These are phyloP conservation scores for Electrona antarctica DNA, from an alignment of 2,113 vertebrate species.

Conservation along the genomic window DNA sequence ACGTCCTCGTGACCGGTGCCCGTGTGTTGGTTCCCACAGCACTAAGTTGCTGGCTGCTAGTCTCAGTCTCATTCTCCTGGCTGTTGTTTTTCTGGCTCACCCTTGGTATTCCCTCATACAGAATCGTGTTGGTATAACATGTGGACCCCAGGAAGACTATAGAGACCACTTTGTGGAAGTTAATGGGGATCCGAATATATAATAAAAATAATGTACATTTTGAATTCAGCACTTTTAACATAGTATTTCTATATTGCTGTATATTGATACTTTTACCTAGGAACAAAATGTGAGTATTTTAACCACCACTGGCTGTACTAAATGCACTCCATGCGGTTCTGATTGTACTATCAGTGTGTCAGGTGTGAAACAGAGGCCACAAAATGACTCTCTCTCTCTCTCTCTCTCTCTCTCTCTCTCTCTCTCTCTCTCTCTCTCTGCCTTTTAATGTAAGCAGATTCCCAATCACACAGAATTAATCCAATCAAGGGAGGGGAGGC, in stretches of 20 bases:
- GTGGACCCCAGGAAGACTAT: too few species aligned
- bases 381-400: conserved; percentile 42
- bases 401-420: conserved; percentile 44
- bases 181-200: too few species aligned
- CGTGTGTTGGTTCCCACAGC: background rate
- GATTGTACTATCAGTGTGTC: conserved; percentile 19
- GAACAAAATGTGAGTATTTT: background rate
- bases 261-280: too few species aligned
- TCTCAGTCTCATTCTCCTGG: conserved; percentile 25
- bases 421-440: conserved; percentile 24
- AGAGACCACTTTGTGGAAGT: too few species aligned
- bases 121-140: too few species aligned
- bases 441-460: conserved; percentile 74
- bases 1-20: too few species aligned
- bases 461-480: conserved; percentile 73
- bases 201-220: too few species aligned
- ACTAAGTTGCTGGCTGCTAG: conserved; percentile 31
- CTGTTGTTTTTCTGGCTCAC: too few species aligned
- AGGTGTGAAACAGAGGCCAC: conserved; percentile 36
- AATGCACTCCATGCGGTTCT: conserved; percentile 7
- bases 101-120: too few species aligned
- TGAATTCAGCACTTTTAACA: too few species aligned
- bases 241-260: too few species aligned
- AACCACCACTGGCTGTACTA: too few species aligned
- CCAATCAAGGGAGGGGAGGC: conserved; percentile 67